Conservation (phyloP, 1,140 invertebrate species). For the Tetramorium simillimum region DNA sequence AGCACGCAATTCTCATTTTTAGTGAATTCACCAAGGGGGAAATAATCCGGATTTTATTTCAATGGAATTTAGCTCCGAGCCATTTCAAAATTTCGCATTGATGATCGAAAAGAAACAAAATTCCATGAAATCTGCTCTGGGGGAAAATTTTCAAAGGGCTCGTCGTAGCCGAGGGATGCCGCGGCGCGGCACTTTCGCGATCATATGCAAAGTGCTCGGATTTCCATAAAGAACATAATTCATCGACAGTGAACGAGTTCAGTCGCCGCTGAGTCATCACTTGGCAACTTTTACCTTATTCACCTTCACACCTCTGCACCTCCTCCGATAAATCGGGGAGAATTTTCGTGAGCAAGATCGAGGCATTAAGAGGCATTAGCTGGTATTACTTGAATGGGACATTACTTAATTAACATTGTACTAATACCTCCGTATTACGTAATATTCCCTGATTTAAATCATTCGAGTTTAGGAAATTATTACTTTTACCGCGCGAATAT, state of each 20-base stretch:
- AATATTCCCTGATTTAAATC: background rate
- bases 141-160: background rate
- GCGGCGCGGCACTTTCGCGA: background rate
- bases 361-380: slow-evolving; percentile 24
- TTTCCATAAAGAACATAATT: slow-evolving; percentile 43
- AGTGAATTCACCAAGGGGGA: background rate
- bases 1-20: slow-evolving; percentile 37
- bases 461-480: slow-evolving; percentile 2
- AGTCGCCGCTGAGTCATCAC: slow-evolving; percentile 27
- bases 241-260: slow-evolving; percentile 22
- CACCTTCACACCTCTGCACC: background rate
- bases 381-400: slow-evolving; percentile 4
- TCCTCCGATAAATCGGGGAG: slow-evolving; percentile 2
- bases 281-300: slow-evolving; percentile 30
- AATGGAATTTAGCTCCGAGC: background rate
- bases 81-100: background rate
- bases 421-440: slow-evolving; percentile 2
- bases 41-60: slow-evolving; percentile 30
- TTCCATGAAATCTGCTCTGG: background rate
- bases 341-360: slow-evolving; percentile 13
- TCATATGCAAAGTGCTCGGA: slow-evolving; percentile 15
- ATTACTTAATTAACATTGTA: slow-evolving; percentile 29
- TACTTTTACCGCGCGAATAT: background rate
- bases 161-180: no score
- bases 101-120: background rate